Conservation (phyloP, 2,797 vertebrate species). For the Aeoliscus strigatus region DNA sequence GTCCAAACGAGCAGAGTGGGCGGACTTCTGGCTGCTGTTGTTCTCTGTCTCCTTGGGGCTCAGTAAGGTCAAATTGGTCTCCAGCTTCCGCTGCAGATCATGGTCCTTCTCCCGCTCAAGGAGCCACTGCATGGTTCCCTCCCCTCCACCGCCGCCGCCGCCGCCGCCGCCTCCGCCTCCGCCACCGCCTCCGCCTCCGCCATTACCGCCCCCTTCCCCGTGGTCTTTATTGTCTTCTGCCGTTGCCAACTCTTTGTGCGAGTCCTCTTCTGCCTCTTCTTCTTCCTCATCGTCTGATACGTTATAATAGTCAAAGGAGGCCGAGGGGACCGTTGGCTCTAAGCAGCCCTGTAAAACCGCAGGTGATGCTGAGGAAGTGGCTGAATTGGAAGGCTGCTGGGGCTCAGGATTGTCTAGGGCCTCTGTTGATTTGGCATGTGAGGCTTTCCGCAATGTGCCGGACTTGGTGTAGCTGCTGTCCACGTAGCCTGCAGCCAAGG, state of each 20-base stretch:
- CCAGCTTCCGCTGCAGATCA: constrained; percentile 95
- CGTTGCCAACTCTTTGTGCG: constrained; percentile 82
- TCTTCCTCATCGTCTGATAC: constrained; percentile 97
- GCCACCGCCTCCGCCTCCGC: constrained; percentile 77
- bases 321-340: constrained; percentile 82
- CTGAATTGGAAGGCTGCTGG: constrained; percentile 85
- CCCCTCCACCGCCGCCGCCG: constrained; percentile 78
- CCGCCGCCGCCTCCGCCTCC: constrained; percentile 44
- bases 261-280: constrained; percentile 88
- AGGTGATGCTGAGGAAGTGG: constrained; percentile 80
- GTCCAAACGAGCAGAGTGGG: constrained; percentile 95
- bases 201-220: constrained; percentile 70
- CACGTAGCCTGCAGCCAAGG: constrained; percentile 86
- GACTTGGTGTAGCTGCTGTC: constrained; percentile 91
- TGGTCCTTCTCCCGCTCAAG: constrained; percentile 95
- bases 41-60: constrained; percentile 95
- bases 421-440: constrained; percentile 88
- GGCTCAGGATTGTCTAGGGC: constrained; percentile 89
- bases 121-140: constrained; percentile 98
- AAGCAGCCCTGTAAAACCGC: constrained; percentile 84
- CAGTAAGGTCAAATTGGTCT: constrained; percentile 95
- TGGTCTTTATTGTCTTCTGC: constrained; percentile 82
- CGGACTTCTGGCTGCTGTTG: constrained; percentile 91
- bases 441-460: constrained; percentile 90
- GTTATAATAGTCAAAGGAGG: constrained; percentile 98